These are phyloP conservation scores for Mactra quadrangularis DNA, from an alignment of 1,140 invertebrate genomes.

Conservation along the genomic window DNA sequence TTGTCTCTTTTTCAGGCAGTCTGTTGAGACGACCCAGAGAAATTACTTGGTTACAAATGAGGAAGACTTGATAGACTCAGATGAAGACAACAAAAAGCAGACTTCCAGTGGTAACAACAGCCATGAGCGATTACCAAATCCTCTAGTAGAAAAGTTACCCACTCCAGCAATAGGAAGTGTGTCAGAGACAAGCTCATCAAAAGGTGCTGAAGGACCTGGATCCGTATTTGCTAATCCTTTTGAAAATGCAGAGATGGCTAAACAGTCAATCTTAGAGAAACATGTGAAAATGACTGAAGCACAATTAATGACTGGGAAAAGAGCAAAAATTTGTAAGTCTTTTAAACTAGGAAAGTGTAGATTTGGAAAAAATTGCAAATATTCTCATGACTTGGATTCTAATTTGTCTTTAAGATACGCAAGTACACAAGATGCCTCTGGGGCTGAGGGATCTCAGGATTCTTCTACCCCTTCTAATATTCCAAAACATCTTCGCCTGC, in stretches of 20 bases:
- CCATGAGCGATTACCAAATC: slow-evolving; percentile 74
- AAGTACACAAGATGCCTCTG: slow-evolving; percentile 40
- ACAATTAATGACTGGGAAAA: slow-evolving; percentile 90
- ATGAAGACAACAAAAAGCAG: slow-evolving; percentile 45
- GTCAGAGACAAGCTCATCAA: neutral
- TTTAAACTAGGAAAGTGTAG: slow-evolving; percentile 94
- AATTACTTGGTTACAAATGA: slow-evolving; percentile 65
- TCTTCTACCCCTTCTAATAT: slow-evolving; percentile 72
- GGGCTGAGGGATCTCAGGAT: neutral
- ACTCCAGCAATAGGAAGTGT: slow-evolving; percentile 36
- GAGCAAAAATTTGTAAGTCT: slow-evolving; percentile 95
- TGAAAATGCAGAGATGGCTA: slow-evolving; percentile 93
- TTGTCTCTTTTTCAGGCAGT: slow-evolving; percentile 49
- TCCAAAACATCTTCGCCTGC: slow-evolving; percentile 84
- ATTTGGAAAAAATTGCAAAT: slow-evolving; percentile 96
- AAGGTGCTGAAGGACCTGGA: slow-evolving; percentile 61
- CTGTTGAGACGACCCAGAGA: neutral
- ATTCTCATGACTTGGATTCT: slow-evolving; percentile 90
- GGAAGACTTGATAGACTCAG: slow-evolving; percentile 78
- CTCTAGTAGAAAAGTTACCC: slow-evolving; percentile 65
- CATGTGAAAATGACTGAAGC: slow-evolving; percentile 95
- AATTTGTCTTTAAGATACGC: slow-evolving; percentile 41
- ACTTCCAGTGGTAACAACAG: neutral
- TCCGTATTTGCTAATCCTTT: slow-evolving; percentile 96
- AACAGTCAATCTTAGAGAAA: slow-evolving; percentile 94